Evolutionary conservation across 2,797 vertebrate species (phyloP).

Genomic region (Perodicticus potto): DNA sequence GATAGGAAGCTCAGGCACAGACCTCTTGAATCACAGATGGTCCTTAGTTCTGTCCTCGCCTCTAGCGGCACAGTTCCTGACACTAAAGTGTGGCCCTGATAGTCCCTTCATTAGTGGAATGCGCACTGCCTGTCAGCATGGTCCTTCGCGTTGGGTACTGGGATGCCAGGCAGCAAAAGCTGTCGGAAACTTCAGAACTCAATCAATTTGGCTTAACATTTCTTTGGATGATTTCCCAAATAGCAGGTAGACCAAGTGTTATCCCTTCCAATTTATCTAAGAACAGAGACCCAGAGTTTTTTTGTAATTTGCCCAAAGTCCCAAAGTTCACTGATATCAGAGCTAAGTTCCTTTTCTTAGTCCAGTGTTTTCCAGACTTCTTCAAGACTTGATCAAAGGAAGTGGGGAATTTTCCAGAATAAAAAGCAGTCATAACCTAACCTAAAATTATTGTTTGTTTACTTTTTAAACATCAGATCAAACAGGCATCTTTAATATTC

Average conservation of each 20-base stretch:
- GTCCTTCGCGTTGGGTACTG: too few species aligned
- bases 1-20: accelerated
- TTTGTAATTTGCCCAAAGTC: background rate
- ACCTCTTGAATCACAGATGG: background rate
- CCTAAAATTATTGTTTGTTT: background rate
- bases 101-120: background rate
- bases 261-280: background rate
- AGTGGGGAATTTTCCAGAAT: background rate
- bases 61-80: too few species aligned
- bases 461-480: background rate
- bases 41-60: background rate
- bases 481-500: background rate
- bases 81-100: background rate
- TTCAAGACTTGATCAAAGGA: background rate
- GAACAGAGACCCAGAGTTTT: background rate
- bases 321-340: background rate
- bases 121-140: background rate
- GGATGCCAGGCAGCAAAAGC: background rate
- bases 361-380: background rate
- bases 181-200: background rate
- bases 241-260: too few species aligned
- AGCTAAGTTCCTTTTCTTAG: background rate
- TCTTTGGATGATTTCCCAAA: background rate
- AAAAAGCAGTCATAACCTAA: background rate
- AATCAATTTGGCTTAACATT: background rate